Base-by-base conservation (phyloP, 2,888 invertebrate species). In the Chrysolina oricalcia region DNA sequence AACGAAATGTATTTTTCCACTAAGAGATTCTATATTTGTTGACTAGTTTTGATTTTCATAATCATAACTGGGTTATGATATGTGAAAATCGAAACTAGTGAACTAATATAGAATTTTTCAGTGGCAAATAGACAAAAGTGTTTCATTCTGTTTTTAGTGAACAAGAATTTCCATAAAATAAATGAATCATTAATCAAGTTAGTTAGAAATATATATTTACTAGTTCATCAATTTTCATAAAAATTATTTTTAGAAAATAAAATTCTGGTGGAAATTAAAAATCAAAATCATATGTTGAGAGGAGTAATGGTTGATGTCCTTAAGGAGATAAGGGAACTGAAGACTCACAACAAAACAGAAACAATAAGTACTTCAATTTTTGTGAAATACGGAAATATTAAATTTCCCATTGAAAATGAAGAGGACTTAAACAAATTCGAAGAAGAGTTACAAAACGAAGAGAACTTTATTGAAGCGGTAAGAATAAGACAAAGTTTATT, bases 351-450 rank as follows among this genome's bases (percentile, higher is more conserved):
- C 11, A 35, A 17, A 63, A 63, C 63, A 40, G 21, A 63, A 63
- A 63, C 15, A 63, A 23, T 11, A 63, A 23, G 27, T 35, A 4
- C 41, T 63, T 63, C 23, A 35, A 23, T 63, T 63, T 63, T 63
- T 63, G 35, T 63, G 40, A 63, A 35, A 63, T 63, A 63, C 41
- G n/a, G 3, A 43, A 8, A 43, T 43, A 43, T 43, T 43, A 13
- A 43, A 43, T 43, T 5, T 43, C 43, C 43, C 6, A 63, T 40
- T n/a, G 35, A 23, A n/a, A n/a, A n/a, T n/a, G n/a, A n/a, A n/a
- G n/a, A n/a, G n/a, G n/a, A n/a, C n/a, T n/a, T n/a, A n/a, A 41
- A 63, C 27, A 63, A n/a, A 63, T 63, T 63, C 41, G 35, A 63
- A 63, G 8, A 35, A 62, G n/a, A 63, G 41, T n/a, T 35, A 27